Evolutionary conservation across 1,140 invertebrate species (phyloP), one percentile per base, ranked within the genome.

Genomic region (Drosophila melanica): DNA sequence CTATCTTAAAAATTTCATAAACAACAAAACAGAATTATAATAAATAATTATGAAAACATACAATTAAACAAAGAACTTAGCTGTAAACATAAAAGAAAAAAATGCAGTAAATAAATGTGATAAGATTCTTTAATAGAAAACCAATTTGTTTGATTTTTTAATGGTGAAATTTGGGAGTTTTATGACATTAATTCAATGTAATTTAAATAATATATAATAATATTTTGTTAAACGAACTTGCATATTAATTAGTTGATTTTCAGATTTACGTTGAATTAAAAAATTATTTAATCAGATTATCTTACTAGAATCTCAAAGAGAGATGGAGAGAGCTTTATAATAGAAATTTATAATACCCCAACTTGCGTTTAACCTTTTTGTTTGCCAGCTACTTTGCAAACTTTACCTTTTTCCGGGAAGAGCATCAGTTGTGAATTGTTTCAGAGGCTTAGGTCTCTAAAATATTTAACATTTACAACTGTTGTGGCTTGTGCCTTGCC

Each of bases 21-120:
- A 74, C 64, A 64, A 16, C n/a, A 64, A 45, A 72, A 77, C 70
- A 69, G 53, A 55, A 74, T 70, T 35, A 35, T 35, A 62, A 75
- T 73, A 90, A 81, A 82, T 60, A 75, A 75, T 81, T 80, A 91
- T 81, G 75, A 79, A 72, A 81, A 81, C 57, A 63, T 68, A 58
- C 67, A 74, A 78, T 71, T 75, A 81, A 86, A 75, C 59, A 76
- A 58, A 63, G 18, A 74, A 75, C 50, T 78, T 90, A 90, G 86
- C 53, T 90, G 81, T 90, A 90, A 90, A 90, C 63, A 59, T 71
- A 75, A 85, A 79, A 71, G 35, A 67, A 79, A 86, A 86, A 90
- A 90, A 90, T 89, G 90, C 89, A 90, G 90, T 91, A 91, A 91
- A 91, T 91, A 91, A 91, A 91, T 91, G 90, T 91, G 90, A 91